Percentiles rank a stretch among this genome's conserved stretches.
These are phyloP conservation scores for Brachypodius melanocephalos DNA, from an alignment of 2,113 vertebrate genomes.

Conservation along the genomic window DNA sequence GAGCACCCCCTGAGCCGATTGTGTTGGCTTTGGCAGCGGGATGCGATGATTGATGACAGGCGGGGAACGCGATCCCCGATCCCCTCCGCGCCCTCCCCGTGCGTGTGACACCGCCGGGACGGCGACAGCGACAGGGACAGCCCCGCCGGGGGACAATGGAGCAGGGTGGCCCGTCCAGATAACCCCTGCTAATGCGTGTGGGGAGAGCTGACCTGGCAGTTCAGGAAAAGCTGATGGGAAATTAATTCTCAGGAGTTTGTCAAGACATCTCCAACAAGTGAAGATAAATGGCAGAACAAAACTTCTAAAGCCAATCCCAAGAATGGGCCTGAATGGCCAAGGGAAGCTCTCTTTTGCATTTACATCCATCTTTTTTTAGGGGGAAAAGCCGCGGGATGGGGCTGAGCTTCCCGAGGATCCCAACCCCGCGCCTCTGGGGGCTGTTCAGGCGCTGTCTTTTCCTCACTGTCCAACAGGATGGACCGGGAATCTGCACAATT, in stretches of 20 bases:
- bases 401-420: background rate
- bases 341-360: constrained; percentile 38
- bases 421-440: background rate
- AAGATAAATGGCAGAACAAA: constrained; percentile 77
- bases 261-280: constrained; percentile 75
- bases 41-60: constrained; percentile 75
- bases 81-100: background rate
- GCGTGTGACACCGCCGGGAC: background rate
- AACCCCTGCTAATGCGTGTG: constrained; percentile 28
- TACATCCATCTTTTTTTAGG: constrained; percentile 38
- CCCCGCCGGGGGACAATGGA: constrained; percentile 26
- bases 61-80: background rate
- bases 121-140: background rate
- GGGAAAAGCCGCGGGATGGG: background rate
- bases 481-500: too few relatives aligned
- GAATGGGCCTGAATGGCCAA: constrained; percentile 43
- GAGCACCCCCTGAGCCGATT: constrained; percentile 45
- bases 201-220: constrained; percentile 45
- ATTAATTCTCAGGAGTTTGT: constrained; percentile 75
- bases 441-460: background rate
- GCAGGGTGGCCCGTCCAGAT: constrained; percentile 56
- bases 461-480: background rate
- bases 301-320: constrained; percentile 59
- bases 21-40: constrained; percentile 46
- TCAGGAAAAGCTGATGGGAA: constrained; percentile 69